Evolutionary conservation across 2,113 vertebrate species (phyloP).

Genomic region (Sorex araneus): DNA sequence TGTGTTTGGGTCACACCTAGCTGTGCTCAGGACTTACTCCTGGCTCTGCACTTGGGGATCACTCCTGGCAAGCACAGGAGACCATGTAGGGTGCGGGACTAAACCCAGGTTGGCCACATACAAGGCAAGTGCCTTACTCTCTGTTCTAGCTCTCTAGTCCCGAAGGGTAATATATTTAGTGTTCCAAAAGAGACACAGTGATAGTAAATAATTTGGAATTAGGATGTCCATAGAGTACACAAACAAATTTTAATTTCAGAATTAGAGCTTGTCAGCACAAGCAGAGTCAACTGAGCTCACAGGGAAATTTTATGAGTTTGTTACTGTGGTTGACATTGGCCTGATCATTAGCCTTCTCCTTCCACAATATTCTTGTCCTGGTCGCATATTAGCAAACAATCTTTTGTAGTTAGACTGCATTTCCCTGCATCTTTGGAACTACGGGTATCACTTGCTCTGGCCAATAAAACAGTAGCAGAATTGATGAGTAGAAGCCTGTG

Average conservation of each 20-base stretch:
- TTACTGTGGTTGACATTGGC: not conserved
- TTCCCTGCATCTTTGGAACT: not conserved
- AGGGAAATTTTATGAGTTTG: not conserved
- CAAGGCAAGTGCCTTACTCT: no score
- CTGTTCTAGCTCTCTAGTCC: no score
- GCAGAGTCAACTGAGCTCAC: not conserved
- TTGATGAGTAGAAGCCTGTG: not conserved
- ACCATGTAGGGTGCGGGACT: no score
- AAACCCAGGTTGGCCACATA: no score
- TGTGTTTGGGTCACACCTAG: no score
- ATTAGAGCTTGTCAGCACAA: not conserved
- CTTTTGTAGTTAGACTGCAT: not conserved
- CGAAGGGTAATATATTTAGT: not conserved
- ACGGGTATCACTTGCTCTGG: not conserved
- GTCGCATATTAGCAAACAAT: slow-evolving; percentile 73
- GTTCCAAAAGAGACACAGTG: slow-evolving; percentile 5
- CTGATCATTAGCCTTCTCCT: not conserved
- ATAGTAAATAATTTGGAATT: slow-evolving; percentile 52
- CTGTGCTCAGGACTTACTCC: no score
- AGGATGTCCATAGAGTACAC: slow-evolving; percentile 10
- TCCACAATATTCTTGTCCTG: slow-evolving; percentile 56
- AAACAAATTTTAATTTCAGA: slow-evolving; percentile 24
- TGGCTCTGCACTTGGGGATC: no score
- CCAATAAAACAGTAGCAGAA: slow-evolving; percentile 11
- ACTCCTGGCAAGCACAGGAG: no score